Base-by-base conservation (phyloP, 1,140 invertebrate genomes). In the Rhagoletis pomonella region DNA sequence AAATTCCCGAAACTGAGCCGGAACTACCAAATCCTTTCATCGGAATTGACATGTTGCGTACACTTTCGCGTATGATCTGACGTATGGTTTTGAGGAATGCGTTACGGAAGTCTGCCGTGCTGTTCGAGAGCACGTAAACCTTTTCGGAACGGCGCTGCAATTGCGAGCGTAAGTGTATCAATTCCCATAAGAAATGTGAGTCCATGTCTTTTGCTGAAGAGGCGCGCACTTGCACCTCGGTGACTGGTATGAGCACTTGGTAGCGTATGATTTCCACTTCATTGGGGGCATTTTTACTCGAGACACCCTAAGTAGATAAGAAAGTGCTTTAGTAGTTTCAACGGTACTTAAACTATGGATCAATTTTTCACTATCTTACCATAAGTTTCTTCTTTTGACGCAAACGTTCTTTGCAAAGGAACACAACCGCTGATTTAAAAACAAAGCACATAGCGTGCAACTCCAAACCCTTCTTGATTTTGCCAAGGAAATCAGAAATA, bases 401-500 rank as follows among this genome's bases (percentile, higher is more conserved):
- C 89, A 99, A 95, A 93, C 97, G 95, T 94, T 99, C 98, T 94
- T 99, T 98, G 93, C 98, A 99, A 50, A 99, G 95, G 94, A 99
- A 99, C 90, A 99, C 98, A 90, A 99, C 98, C 12, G 98, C 98
- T 59, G 97, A 98, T 94, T 98, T 98, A 94, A 99, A 99, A 77
- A 99, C 98, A 93, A 99, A 99, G 93, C 98, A 98, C 97, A 99
- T 99, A 60, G 98, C 98, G 93, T 99, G 98, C 73, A 99, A 94
- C 93, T 99, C 98, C 39, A 98, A 94, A 55, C 98, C 98, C 94
- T 99, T 99, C 94, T 99, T 99, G 90, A 99, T 98, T 95, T 99
- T 99, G 69, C 97, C 97, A 90, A 98, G 94, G 94, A 98, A 98
- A 93, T 98, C 98, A 42, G 97, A 97, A 93, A 98, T 98, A 94